Evolutionary conservation across 2,113 vertebrate genomes (phyloP).

Genomic region (Podarcis muralis): DNA sequence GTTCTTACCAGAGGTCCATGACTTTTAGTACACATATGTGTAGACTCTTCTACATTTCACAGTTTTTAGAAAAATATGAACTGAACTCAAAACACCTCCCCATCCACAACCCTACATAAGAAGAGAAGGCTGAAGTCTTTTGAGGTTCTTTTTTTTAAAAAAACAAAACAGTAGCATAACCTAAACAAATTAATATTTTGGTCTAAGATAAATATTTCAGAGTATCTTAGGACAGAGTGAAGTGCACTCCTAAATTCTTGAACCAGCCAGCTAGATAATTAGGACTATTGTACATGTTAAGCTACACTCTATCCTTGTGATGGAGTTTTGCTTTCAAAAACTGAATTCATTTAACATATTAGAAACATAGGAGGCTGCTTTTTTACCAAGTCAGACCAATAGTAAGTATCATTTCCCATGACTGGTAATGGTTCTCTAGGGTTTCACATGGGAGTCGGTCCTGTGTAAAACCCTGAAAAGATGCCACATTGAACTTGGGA

Average conservation of each 20-base stretch:
- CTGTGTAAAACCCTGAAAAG: neutral
- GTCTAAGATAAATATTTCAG: neutral
- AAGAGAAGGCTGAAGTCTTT: neutral
- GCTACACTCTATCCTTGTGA: neutral
- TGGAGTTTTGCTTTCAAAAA: conserved; percentile 5
- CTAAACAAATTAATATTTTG: neutral
- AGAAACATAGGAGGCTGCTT: neutral
- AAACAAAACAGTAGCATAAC: neutral
- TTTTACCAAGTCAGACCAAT: neutral
- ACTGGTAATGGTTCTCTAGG: neutral
- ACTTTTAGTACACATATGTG: neutral
- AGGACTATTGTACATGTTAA: conserved; percentile 10
- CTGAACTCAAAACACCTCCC: neutral
- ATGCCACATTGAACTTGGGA: neutral
- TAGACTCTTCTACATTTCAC: neutral
- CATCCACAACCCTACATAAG: neutral
- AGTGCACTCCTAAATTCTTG: conserved; percentile 22
- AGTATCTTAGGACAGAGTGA: conserved; percentile 23
- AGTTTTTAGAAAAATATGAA: neutral
- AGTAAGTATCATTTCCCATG: neutral
- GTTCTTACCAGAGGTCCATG: neutral
- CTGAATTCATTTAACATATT: neutral
- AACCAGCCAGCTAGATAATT: neutral
- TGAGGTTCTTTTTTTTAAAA: neutral
- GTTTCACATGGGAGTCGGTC: neutral